A percentile compares a stretch with the other conserved stretches of the same genome.
phyloP scores from a whole-genome alignment of 1,140 invertebrate genomes.

The Cheumatopsyche charites region DNA sequence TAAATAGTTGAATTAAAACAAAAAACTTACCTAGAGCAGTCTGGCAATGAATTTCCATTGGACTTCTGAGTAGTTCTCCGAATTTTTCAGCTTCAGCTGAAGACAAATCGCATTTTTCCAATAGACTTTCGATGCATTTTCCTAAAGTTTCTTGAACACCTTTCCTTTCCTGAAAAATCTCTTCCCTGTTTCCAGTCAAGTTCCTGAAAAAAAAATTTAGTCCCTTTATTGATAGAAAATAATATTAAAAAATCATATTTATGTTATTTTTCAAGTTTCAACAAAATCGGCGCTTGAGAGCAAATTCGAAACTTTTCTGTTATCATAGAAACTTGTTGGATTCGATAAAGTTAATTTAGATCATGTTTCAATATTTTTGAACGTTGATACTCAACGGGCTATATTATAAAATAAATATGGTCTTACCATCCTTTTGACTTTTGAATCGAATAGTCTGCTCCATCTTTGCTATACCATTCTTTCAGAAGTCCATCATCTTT shows the following conservation, averaged over 20 bases:
- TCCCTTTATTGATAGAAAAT: not conserved
- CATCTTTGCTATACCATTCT: constrained; percentile 38
- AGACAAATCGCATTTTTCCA: constrained; percentile 35
- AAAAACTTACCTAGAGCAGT: constrained; percentile 41
- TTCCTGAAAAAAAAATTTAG: constrained; percentile 38
- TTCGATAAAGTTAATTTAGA: no score
- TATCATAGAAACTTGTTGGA: no score
- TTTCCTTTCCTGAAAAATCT: constrained; percentile 41
- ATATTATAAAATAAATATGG: not conserved
- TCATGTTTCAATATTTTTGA: not conserved
- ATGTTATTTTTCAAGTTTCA: no score
- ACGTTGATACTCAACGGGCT: not conserved
- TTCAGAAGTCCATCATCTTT: constrained; percentile 34
- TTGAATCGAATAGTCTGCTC: constrained; percentile 32
- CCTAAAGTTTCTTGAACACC: constrained; percentile 29
- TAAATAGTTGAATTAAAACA: not conserved
- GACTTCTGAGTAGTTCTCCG: constrained; percentile 38
- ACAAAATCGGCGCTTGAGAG: no score
- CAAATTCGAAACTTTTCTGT: no score
- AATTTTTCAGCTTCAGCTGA: constrained; percentile 32
- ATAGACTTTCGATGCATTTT: constrained; percentile 42
- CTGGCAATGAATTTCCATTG: constrained; percentile 46
- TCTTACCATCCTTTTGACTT: constrained; percentile 42
- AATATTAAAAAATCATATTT: no score
- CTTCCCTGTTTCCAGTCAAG: constrained; percentile 40